Evolutionary conservation across 2,113 vertebrate species (phyloP).

Genomic region (Bos taurus): ARS-UCD2.0 NC_037357.1:26313001-26313500

Average conservation of each 20-base stretch:
- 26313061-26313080: background rate
- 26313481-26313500: background rate
- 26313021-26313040: background rate
- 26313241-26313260: background rate
- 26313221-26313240: background rate
- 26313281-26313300: background rate
- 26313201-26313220: background rate
- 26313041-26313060: slow-evolving; percentile 36
- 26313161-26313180: background rate
- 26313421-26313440: background rate
- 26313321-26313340: background rate
- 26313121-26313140: background rate
- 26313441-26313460: background rate
- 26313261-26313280: background rate
- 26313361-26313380: background rate
- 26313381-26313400: background rate
- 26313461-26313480: background rate
- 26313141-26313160: background rate
- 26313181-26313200: background rate
- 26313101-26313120: slow-evolving; percentile 47
- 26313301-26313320: background rate
- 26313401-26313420: background rate
- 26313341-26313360: background rate
- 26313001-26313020: slow-evolving; percentile 9
- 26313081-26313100: background rate